Conservation (phyloP, 2,888 invertebrate species). For the Tinea pellionella region DNA sequence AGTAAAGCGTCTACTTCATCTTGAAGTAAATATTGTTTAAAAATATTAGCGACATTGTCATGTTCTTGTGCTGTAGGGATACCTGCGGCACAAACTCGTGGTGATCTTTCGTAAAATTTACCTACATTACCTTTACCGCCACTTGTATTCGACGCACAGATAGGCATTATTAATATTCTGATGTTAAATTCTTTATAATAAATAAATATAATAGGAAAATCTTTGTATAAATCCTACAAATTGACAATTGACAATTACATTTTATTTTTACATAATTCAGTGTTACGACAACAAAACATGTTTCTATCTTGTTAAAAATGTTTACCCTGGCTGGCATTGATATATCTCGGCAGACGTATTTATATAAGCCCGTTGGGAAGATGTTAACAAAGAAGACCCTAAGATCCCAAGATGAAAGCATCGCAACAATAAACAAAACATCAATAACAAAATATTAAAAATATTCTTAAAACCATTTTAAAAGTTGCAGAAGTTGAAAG, state of each 20-base stretch:
- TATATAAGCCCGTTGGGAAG: too few relatives aligned
- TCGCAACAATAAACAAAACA: too few relatives aligned
- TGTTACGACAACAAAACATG: too few relatives aligned
- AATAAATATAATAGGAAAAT: background rate
- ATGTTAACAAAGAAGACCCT: too few relatives aligned
- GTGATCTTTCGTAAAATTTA: slow-evolving; percentile 44
- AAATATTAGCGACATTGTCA: slow-evolving; percentile 28
- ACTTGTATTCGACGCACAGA: slow-evolving; percentile 36
- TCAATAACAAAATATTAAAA: too few relatives aligned
- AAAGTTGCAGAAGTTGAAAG: too few relatives aligned
- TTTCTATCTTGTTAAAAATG: too few relatives aligned
- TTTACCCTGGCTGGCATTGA: too few relatives aligned
- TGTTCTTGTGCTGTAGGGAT: slow-evolving; percentile 41
- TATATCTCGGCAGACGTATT: too few relatives aligned
- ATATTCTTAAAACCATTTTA: too few relatives aligned
- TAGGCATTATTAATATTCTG: slow-evolving; percentile 27
- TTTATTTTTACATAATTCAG: background rate
- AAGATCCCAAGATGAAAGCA: too few relatives aligned
- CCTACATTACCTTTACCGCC: slow-evolving; percentile 54
- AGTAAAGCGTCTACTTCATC: slow-evolving; percentile 49
- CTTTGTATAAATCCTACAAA: background rate
- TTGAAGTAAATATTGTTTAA: slow-evolving; percentile 45
- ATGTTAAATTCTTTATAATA: background rate
- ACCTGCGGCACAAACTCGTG: slow-evolving; percentile 48
- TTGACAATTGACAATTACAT: background rate